Evolutionary conservation across 2,797 vertebrate genomes (phyloP).

Genomic region (Epinephelus awoara): DNA sequence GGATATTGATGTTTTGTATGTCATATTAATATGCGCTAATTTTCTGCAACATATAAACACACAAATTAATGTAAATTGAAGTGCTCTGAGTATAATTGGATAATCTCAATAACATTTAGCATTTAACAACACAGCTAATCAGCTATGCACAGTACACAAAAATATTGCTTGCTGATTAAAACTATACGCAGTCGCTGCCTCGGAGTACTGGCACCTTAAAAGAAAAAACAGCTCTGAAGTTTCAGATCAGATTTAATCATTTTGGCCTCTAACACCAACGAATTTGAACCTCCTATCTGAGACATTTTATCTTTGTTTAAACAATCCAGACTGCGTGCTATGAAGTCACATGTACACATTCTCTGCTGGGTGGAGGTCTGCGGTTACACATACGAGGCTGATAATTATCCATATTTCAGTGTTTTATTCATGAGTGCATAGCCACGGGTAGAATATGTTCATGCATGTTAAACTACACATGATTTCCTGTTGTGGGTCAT

Average conservation of each 20-base stretch:
- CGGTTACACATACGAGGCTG: constrained; percentile 27
- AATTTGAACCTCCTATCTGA: not conserved
- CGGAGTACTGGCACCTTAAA: not conserved
- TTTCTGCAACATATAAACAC: constrained; percentile 15
- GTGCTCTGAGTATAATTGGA: constrained; percentile 21
- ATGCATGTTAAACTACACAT: constrained; percentile 52
- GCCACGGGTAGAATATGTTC: constrained; percentile 40
- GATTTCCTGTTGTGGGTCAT: constrained; percentile 50
- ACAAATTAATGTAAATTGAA: constrained; percentile 20
- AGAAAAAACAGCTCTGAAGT: not conserved
- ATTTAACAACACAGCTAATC: constrained; percentile 27
- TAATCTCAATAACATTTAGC: constrained; percentile 16
- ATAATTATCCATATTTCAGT: constrained; percentile 39
- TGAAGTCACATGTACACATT: not conserved
- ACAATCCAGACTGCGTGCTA: not conserved
- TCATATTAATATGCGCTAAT: constrained; percentile 18
- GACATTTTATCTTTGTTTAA: not conserved
- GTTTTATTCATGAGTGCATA: constrained; percentile 55
- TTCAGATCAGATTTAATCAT: not conserved
- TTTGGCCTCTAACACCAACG: not conserved
- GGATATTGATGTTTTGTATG: not conserved
- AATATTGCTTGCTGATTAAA: not conserved
- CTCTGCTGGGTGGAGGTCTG: constrained; percentile 6
- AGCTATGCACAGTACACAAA: constrained; percentile 12
- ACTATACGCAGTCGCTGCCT: not conserved